Conservation (phyloP, 2,797 vertebrate species). For the Denticeps clupeoides region DNA sequence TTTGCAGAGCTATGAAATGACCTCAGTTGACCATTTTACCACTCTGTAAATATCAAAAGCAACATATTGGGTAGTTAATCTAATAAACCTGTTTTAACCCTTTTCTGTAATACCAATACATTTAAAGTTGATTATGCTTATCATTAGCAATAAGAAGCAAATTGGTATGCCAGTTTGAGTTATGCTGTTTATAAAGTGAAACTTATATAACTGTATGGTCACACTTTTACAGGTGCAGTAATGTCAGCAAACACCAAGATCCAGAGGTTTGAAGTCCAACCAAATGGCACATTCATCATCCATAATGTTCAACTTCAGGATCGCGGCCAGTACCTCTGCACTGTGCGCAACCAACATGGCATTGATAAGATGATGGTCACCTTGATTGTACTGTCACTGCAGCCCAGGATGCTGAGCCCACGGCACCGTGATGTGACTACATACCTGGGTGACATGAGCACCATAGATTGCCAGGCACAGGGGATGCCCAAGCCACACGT, state of each 20-base stretch:
- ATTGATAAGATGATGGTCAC: conserved; percentile 62
- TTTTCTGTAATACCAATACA: no score
- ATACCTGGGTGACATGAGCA: conserved; percentile 71
- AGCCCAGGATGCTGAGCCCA: conserved; percentile 64
- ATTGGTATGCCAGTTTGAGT: no score
- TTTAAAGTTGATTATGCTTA: no score
- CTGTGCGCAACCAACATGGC: conserved; percentile 69
- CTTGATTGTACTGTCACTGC: conserved; percentile 67
- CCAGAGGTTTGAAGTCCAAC: conserved; percentile 75
- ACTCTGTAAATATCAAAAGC: not conserved
- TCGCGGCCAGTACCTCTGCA: conserved; percentile 82
- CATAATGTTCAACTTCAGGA: conserved; percentile 74
- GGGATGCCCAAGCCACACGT: conserved; percentile 73
- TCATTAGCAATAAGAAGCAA: no score
- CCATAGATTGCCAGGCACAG: conserved; percentile 71
- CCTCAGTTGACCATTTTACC: no score
- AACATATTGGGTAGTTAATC: no score
- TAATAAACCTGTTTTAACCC: no score
- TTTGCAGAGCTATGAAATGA: no score
- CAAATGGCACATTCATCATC: conserved; percentile 81
- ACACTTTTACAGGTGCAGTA: conserved; percentile 60
- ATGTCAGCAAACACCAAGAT: conserved; percentile 65
- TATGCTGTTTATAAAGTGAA: no score
- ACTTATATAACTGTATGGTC: conserved; percentile 8
- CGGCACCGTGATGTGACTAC: conserved; percentile 69